phyloP scores from a whole-genome alignment of 2,888 invertebrate species.

The Melieria crassipennis region DNA sequence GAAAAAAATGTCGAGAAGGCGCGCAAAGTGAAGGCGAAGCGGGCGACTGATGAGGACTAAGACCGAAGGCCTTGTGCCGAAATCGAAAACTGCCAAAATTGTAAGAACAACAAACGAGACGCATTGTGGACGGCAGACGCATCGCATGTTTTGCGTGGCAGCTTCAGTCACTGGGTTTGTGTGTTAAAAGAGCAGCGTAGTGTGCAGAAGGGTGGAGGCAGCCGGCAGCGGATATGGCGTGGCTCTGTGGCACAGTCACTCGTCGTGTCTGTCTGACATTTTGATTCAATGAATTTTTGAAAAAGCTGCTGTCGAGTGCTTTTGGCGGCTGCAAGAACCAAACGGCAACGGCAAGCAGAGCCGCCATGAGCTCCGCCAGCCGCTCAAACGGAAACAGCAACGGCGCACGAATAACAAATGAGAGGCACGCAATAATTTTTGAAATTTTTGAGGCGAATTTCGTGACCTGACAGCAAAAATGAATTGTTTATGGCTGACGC shows the following conservation, averaged over 20 bases:
- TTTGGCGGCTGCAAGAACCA: neutral
- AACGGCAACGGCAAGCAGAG: neutral
- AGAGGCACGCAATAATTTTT: constrained; percentile 34
- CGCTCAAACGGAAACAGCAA: constrained; percentile 34
- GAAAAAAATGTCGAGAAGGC: too few relatives aligned
- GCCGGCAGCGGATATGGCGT: too few relatives aligned
- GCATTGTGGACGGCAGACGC: neutral
- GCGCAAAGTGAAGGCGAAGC: too few relatives aligned
- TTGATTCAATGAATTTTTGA: constrained; percentile 40
- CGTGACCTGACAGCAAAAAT: constrained; percentile 35
- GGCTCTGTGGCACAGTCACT: constrained; percentile 5
- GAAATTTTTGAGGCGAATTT: constrained; percentile 34
- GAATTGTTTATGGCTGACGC: constrained; percentile 13
- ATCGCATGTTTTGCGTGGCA: neutral
- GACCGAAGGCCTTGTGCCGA: too few relatives aligned
- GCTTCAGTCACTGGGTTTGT: constrained; percentile 1
- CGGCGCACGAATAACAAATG: constrained; percentile 31
- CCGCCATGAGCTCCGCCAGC: constrained; percentile 11
- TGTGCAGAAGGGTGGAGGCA: too few relatives aligned
- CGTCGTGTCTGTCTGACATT: constrained; percentile 38
- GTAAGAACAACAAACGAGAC: constrained; percentile 15
- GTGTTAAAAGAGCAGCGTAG: neutral
- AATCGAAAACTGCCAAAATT: constrained; percentile 27
- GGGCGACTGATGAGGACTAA: too few relatives aligned
- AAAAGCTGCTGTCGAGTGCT: constrained; percentile 31